phyloP scores from a whole-genome alignment of 2,888 invertebrate species.

The Chelonus formosanus region DNA sequence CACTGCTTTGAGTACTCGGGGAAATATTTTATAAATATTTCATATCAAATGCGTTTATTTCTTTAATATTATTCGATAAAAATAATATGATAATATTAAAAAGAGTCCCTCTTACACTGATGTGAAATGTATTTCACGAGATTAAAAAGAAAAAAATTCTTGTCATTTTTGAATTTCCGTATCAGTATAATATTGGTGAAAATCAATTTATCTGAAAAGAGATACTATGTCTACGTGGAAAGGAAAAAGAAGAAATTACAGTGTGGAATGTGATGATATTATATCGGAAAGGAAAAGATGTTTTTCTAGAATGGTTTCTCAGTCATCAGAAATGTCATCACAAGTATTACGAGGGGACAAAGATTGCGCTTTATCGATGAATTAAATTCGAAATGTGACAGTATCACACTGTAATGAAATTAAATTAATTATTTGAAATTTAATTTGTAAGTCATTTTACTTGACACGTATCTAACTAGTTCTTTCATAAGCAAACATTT shows the following conservation, averaged over 20 bases:
- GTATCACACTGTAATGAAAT: neutral
- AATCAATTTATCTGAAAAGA: slow-evolving; percentile 28
- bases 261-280: slow-evolving; percentile 27
- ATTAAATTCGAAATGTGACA: slow-evolving; percentile 12
- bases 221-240: neutral
- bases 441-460: slow-evolving; percentile 11
- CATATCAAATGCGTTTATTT: no score
- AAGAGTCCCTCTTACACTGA: no score
- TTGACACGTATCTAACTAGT: slow-evolving; percentile 17
- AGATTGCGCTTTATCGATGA: neutral
- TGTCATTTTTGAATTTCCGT: no score
- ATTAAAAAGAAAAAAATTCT: no score
- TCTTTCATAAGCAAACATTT: slow-evolving; percentile 11
- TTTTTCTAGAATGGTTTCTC: slow-evolving; percentile 14
- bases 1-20: no score
- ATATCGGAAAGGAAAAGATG: slow-evolving; percentile 9
- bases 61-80: no score
- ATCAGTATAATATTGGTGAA: slow-evolving; percentile 19
- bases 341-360: slow-evolving; percentile 22
- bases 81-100: no score
- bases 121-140: no score
- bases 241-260: slow-evolving; percentile 2
- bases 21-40: no score
- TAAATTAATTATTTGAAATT: neutral
- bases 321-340: slow-evolving; percentile 16